phyloP scores from a whole-genome alignment of 2,888 invertebrate genomes.

The Psococerastis gibbosa region DNA sequence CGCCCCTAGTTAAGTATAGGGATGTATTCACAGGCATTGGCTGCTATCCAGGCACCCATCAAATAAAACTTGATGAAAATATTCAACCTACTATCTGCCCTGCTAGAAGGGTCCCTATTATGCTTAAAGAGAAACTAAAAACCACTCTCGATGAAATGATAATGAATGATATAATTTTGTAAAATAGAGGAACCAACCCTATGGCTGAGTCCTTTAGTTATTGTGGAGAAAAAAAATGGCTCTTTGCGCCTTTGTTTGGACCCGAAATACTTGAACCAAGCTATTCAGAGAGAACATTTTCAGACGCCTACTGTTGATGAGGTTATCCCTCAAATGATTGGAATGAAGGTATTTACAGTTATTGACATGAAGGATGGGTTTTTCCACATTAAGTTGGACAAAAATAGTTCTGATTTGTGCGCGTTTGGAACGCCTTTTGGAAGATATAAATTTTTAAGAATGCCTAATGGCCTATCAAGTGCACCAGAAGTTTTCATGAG shows the following conservation, averaged over 20 bases:
- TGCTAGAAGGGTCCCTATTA: constrained; percentile 16
- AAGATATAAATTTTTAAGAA: constrained; percentile 16
- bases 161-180: constrained; percentile 21
- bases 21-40: too few relatives aligned
- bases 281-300: constrained; percentile 18
- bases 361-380: too few relatives aligned
- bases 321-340: constrained; percentile 17
- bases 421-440: constrained; percentile 18
- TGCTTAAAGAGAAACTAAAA: constrained; percentile 15
- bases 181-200: constrained; percentile 19
- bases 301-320: constrained; percentile 20
- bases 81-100: constrained; percentile 13
- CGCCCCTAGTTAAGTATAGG: too few relatives aligned
- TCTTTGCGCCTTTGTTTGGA: constrained; percentile 23
- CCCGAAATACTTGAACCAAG: constrained; percentile 22
- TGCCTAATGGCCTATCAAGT: constrained; percentile 18
- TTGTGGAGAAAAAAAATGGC: constrained; percentile 20
- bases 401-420: too few relatives aligned
- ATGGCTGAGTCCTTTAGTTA: constrained; percentile 22
- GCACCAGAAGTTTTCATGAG: too few relatives aligned
- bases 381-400: too few relatives aligned
- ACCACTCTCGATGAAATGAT: constrained; percentile 15
- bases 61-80: constrained; percentile 17
- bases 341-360: constrained; percentile 19
- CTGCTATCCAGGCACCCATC: too few relatives aligned